phyloP scores from a whole-genome alignment of 2,888 invertebrate genomes.

The Therioaphis trifolii region DNA sequence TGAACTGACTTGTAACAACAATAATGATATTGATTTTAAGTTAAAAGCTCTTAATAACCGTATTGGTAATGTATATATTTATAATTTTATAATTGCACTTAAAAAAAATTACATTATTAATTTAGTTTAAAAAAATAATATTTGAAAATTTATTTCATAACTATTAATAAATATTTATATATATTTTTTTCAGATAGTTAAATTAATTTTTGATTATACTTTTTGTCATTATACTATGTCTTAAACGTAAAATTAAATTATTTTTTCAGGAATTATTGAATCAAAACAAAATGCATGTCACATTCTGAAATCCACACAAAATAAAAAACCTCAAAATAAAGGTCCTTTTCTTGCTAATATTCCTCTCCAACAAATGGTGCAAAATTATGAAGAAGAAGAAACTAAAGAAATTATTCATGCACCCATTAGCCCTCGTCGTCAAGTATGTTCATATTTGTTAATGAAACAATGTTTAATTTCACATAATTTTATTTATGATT shows the following conservation, averaged over 20 bases:
- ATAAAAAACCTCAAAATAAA: constrained; percentile 26
- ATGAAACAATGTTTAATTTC: neutral
- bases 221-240: neutral
- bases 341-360: constrained; percentile 38
- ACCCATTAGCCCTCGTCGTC: neutral
- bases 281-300: constrained; percentile 1
- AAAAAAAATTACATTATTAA: neutral
- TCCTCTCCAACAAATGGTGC: constrained; percentile 28
- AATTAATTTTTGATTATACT: neutral
- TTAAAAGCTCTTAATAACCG: constrained; percentile 11
- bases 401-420: neutral
- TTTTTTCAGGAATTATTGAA: constrained; percentile 28
- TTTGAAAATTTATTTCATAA: neutral
- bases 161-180: neutral
- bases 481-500: neutral
- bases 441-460: constrained; percentile 12
- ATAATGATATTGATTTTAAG: constrained; percentile 12
- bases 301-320: constrained; percentile 10
- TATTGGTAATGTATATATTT: constrained; percentile 18
- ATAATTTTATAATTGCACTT: neutral
- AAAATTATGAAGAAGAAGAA: neutral
- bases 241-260: neutral
- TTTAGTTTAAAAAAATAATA: neutral
- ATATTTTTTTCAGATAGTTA: neutral
- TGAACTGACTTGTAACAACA: neutral